These are phyloP conservation scores for Lordiphosa andalusiaca DNA, from an alignment of 2,888 invertebrate genomes.

Conservation along the genomic window DNA sequence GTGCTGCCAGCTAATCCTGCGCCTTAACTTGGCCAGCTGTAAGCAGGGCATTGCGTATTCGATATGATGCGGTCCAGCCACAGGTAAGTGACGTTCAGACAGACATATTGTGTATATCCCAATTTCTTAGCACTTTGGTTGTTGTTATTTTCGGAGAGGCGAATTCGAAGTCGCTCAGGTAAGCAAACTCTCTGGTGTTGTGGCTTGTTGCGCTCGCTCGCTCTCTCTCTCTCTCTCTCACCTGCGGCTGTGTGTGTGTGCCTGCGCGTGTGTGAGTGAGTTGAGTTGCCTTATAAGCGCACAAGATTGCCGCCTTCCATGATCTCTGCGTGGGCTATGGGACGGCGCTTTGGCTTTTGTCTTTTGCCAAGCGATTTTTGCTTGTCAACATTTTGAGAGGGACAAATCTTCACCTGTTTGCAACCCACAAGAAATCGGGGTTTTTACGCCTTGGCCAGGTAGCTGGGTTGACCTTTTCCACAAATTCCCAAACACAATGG, in stretches of 20 bases:
- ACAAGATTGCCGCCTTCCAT: constrained; percentile 53
- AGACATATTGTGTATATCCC: constrained; percentile 36
- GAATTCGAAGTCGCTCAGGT: constrained; percentile 60
- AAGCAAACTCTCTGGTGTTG: constrained; percentile 22
- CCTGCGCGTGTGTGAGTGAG: constrained; percentile 15
- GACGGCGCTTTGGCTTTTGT: constrained; percentile 64
- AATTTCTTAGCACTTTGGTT: constrained; percentile 40
- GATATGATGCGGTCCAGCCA: constrained; percentile 18
- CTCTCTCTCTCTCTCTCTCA: constrained; percentile 29
- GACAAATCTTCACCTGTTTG: constrained; percentile 57
- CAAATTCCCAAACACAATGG: constrained; percentile 26
- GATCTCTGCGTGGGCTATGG: constrained; percentile 57
- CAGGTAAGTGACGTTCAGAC: constrained; percentile 23
- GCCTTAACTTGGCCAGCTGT: constrained; percentile 28
- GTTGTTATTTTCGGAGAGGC: constrained; percentile 38
- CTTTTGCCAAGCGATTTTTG: constrained; percentile 60
- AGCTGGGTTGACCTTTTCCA: constrained; percentile 29
- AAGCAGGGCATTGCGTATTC: constrained; percentile 31
- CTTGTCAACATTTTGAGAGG: constrained; percentile 57
- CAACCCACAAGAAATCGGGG: constrained; percentile 49
- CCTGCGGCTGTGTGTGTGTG: constrained; percentile 23
- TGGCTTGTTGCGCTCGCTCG: constrained; percentile 9
- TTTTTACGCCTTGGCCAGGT: constrained; percentile 64
- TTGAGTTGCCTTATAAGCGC: constrained; percentile 64
- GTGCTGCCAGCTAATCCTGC: too few relatives aligned